Evolutionary conservation across 2,113 vertebrate genomes (phyloP).

Genomic region (Artemisiospiza belli): DNA sequence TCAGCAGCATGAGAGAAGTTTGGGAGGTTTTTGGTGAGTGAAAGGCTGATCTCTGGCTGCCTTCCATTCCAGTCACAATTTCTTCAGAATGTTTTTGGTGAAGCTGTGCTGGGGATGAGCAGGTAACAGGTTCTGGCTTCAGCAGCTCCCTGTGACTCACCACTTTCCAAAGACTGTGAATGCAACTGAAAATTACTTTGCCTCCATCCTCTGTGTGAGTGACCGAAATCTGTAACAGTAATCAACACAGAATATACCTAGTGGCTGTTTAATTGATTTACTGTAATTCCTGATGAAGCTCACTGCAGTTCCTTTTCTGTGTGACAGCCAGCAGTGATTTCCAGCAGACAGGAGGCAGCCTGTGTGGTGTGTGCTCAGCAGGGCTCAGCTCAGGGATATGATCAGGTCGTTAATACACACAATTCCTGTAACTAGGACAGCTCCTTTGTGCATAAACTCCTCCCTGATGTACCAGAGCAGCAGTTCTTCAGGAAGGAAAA

Average conservation of each 20-base stretch:
- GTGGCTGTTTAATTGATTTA: constrained; percentile 50
- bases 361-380: background rate
- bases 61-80: background rate
- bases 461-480: background rate
- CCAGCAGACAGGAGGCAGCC: background rate
- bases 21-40: background rate
- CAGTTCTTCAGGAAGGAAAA: background rate
- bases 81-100: background rate
- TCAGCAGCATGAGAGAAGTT: background rate
- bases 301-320: background rate
- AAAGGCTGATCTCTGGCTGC: background rate
- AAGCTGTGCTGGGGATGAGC: background rate
- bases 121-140: background rate
- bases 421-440: rapidly evolving
- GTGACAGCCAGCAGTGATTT: background rate
- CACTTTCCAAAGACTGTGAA: background rate
- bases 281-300: constrained; percentile 8
- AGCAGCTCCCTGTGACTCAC: constrained; percentile 10
- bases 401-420: background rate
- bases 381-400: background rate
- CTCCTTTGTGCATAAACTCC: background rate
- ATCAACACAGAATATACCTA: background rate
- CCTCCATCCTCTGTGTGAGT: background rate
- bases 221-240: background rate
- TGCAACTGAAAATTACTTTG: background rate